phyloP scores from a whole-genome alignment of 2,797 vertebrate genomes.

The Sebastes taczanowskii region DNA sequence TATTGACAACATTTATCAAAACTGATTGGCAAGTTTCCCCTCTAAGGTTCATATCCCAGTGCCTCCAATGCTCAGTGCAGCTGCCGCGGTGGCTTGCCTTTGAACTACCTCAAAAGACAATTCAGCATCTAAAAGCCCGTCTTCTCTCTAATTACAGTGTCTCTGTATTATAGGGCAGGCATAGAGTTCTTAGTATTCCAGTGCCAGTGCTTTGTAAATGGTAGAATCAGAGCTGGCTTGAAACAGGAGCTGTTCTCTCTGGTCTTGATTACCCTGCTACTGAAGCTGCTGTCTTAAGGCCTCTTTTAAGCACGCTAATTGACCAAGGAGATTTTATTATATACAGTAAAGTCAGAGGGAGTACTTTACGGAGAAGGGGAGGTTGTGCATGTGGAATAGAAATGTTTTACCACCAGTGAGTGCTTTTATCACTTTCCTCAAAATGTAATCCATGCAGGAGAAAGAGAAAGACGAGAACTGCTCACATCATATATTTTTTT shows the following conservation, averaged over 20 bases:
- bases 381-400: neutral
- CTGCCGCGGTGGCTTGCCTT: slow-evolving; percentile 62
- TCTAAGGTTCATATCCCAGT: slow-evolving; percentile 13
- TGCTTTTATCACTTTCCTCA: neutral
- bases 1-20: neutral
- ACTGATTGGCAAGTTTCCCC: neutral
- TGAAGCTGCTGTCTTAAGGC: slow-evolving; percentile 42
- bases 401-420: neutral
- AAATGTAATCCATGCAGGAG: neutral
- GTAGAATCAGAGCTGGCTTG: slow-evolving; percentile 48
- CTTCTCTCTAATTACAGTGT: slow-evolving; percentile 77
- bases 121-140: slow-evolving; percentile 74
- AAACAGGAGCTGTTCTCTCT: slow-evolving; percentile 52
- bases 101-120: slow-evolving; percentile 80
- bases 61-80: slow-evolving; percentile 53
- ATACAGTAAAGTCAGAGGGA: slow-evolving; percentile 8
- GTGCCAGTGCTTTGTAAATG: slow-evolving; percentile 66
- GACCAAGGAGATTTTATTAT: slow-evolving; percentile 29
- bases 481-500: neutral
- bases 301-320: slow-evolving; percentile 53
- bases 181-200: slow-evolving; percentile 59
- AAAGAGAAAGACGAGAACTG: neutral
- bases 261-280: slow-evolving; percentile 48
- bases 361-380: slow-evolving; percentile 12
- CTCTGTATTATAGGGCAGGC: slow-evolving; percentile 76